These are phyloP conservation scores for Lycocerus yunnanus DNA, from an alignment of 2,888 invertebrate genomes.

Conservation along the genomic window DNA sequence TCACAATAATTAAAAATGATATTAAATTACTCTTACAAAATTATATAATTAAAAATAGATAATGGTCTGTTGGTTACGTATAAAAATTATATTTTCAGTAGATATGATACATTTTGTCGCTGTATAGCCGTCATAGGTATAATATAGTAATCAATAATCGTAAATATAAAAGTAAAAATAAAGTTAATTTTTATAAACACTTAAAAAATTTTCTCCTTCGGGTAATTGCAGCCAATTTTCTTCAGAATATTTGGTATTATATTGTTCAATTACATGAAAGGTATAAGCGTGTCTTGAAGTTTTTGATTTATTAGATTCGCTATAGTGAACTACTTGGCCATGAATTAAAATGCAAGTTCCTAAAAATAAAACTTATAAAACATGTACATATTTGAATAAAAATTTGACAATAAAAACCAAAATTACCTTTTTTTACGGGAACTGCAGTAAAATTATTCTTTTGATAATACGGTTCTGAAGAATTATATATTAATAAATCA, in stretches of 20 bases:
- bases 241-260: conserved; percentile 72
- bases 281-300: conserved; percentile 93
- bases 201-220: conserved; percentile 68
- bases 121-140: background rate
- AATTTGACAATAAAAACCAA: background rate
- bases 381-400: background rate
- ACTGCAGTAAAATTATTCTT: conserved; percentile 75
- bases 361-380: conserved; percentile 49
- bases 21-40: background rate
- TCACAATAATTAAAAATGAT: background rate
- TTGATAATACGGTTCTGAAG: conserved; percentile 70
- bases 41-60: background rate
- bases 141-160: no score
- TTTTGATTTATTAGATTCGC: conserved; percentile 81
- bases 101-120: background rate
- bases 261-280: conserved; percentile 88
- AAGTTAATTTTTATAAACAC: conserved; percentile 65
- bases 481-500: conserved; percentile 70
- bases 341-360: conserved; percentile 89
- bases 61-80: background rate
- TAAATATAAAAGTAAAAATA: background rate
- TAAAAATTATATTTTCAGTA: background rate
- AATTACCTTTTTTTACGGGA: conserved; percentile 81
- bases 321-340: conserved; percentile 92
- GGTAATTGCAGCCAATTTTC: conserved; percentile 89